phyloP scores from a whole-genome alignment of 2,797 vertebrate genomes.

The Petrocephalus sullivani region DNA sequence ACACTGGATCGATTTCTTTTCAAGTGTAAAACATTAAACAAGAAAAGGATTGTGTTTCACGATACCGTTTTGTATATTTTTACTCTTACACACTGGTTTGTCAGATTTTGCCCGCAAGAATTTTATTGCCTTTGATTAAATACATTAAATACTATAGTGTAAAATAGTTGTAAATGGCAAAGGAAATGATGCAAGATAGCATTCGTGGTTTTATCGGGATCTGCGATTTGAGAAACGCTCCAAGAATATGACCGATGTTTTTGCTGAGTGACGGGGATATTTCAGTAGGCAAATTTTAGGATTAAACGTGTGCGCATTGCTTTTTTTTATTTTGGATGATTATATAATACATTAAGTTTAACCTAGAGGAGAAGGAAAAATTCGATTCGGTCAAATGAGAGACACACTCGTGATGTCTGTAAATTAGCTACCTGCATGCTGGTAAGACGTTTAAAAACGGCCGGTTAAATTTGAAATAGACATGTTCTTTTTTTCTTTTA shows the following conservation, averaged over 20 bases:
- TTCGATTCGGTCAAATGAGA: conserved; percentile 19
- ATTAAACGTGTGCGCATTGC: conserved; percentile 11
- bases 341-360: conserved; percentile 29
- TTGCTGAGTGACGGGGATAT: neutral
- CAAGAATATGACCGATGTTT: conserved; percentile 4
- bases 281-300: neutral
- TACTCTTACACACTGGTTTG: neutral
- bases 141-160: neutral
- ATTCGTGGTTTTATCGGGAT: neutral
- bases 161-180: neutral
- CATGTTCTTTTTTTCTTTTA: neutral
- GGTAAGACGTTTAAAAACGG: neutral
- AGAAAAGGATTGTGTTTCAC: neutral
- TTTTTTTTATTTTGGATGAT: neutral
- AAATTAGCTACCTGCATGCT: neutral
- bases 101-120: neutral
- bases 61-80: neutral
- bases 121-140: neutral
- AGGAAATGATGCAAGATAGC: neutral
- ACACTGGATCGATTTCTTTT: neutral
- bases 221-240: neutral
- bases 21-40: neutral
- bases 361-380: conserved; percentile 40
- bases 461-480: neutral
- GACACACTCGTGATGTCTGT: neutral